Base-by-base conservation (phyloP, 2,888 invertebrate genomes). In the Tenthredo notha region DNA sequence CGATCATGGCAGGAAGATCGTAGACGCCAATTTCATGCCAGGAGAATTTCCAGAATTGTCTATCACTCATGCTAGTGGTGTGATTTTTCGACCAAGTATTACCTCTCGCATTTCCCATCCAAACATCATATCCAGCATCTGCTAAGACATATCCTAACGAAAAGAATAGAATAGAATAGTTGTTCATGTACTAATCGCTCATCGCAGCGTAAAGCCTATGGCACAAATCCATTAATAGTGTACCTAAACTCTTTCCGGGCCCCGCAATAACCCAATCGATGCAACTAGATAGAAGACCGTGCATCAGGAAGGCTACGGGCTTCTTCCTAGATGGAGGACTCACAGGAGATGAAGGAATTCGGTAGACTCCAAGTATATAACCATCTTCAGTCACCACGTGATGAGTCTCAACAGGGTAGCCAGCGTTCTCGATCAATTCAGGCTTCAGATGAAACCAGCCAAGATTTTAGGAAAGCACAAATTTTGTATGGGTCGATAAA, bases 241-340 rank as follows among this genome's bases (percentile, higher is more conserved):
- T 93, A 96, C 97, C 97, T n/a, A 97, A 94, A 65, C 95, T 95
- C 86, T 94, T 94, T 67, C 95, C 94, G 0, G 96, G 96, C 0
- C 96, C 96, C 93, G 96, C 96, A 82, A 97, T 92, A 4, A 98
- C 94, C 95, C 96, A 98, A 87, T 96, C 96, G 9, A 96, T 95
- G 0, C 97, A 96, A 6, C 96, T 96, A 61, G 95, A 96, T 33
- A 97, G 92, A 0, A 98, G 93, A 0, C 98, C 97, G 88, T 97
- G 97, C 92, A 96, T 95, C 47, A 97, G 78, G n/a, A 97, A 94
- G 0, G 96, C 94, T 0, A 95, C 94, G 0, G 95, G 95, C 85
- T 94, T 95, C 4, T 7, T n/a, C 18, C 0, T 6, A 1, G 77
- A 15, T 29, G 7, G 29, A 47, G 77, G 77, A 50, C 29, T 54